Percentiles rank a stretch among this genome's conserved stretches.
Evolutionary conservation across 2,113 vertebrate species (phyloP).

Genomic region (Fukomys damarensis): DNA sequence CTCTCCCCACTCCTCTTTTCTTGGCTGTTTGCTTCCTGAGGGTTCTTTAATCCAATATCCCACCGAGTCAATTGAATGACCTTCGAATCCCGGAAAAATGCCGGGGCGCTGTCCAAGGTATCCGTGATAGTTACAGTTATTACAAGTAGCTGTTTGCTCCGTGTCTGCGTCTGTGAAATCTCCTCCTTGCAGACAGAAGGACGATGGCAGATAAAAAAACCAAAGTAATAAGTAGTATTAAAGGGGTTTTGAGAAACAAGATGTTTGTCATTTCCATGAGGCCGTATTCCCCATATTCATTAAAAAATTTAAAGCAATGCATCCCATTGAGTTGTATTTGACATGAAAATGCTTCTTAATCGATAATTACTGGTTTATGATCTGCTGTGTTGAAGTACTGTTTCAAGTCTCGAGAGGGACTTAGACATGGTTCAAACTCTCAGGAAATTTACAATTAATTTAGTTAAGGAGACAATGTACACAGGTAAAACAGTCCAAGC

Average conservation of each 20-base stretch:
- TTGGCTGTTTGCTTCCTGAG: conserved; percentile 43
- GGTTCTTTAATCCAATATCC: conserved; percentile 44
- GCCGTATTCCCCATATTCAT: not conserved
- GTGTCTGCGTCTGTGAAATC: not conserved
- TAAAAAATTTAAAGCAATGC: conserved; percentile 23
- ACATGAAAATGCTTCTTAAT: conserved; percentile 33
- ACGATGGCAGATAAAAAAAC: not conserved
- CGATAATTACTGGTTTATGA: not conserved
- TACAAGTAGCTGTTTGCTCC: not conserved
- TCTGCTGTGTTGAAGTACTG: not conserved
- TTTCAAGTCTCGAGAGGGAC: not conserved
- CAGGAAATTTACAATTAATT: conserved; percentile 17
- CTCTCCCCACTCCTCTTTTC: conserved; percentile 11
- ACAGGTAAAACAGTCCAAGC: not conserved
- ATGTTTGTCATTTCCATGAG: not conserved
- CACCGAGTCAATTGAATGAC: not conserved
- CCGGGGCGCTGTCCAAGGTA: conserved; percentile 76
- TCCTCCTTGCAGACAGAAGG: not conserved
- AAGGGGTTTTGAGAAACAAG: not conserved
- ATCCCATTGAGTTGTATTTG: not conserved
- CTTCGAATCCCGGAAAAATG: accelerated
- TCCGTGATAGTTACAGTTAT: not conserved
- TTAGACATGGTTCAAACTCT: conserved; percentile 5
- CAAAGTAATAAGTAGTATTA: not conserved
- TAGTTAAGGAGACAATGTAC: not conserved